Base-by-base conservation (phyloP, 2,797 vertebrate species). In the Hydrocynus forskahlii region DNA sequence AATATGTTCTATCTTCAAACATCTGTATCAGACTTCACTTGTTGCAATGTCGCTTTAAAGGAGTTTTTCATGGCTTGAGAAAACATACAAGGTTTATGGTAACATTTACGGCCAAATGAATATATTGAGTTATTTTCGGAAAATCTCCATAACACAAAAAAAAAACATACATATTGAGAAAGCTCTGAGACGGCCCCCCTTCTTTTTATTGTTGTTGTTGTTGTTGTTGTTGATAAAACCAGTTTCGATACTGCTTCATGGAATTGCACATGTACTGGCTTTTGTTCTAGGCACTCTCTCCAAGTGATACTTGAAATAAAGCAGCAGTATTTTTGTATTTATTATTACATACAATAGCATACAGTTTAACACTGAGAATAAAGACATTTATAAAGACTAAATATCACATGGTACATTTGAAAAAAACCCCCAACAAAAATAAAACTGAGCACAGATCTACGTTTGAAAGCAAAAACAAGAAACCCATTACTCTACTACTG, bases 1-100 rank as follows among this genome's bases (percentile, higher is more conserved):
- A 94, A 93, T 92, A 92, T 92, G 94, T 92, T 92, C 92, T 91
- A 86, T 90, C 89, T 92, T 87, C 29, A 88, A 92, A 91, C 92
- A 93, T 88, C 92, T 84, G 76, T 63, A 81, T 75, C 91, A 90
- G 93, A 93, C 92, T 92, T 94, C 88, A 91, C 92, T 91, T 88
- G 86, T 91, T 85, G 92, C 45, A 21, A 79, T 82, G 85, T 91
- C 86, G 86, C 91, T 93, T 92, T 91, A 66, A 66, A 40, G 25
- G 29, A 35, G 60, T 63, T 63, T 63, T 64, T 85, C 81, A 60
- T 92, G 90, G 90, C 89, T 93, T 88, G 89, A 89, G 87, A 93
- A 92, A 91, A 92, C 90, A 93, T 93, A 94, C 29, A 76, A 64
- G 40, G 35, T 67, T 57, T 57, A 45, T 4, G 35, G 63, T 21